Percentiles rank a stretch among this genome's conserved stretches.
phyloP scores from a whole-genome alignment of 2,797 vertebrate genomes.

The Tamandua tetradactyla region DNA sequence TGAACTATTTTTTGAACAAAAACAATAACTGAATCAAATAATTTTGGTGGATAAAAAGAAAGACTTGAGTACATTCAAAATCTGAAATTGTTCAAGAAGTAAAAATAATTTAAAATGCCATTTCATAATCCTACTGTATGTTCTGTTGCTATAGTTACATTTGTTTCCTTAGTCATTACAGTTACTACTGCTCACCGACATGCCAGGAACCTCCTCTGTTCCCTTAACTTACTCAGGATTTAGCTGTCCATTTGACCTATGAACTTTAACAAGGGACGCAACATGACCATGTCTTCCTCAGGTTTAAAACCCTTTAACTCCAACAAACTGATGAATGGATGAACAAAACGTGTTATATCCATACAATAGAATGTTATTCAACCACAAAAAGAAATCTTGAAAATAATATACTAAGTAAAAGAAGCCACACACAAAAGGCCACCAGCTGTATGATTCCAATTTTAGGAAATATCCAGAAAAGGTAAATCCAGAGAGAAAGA shows the following conservation, averaged over 20 bases:
- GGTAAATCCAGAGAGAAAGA: background rate
- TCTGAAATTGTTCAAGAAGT: background rate
- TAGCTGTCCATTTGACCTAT: background rate
- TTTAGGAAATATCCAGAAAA: background rate
- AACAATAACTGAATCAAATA: background rate
- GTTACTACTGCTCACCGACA: background rate
- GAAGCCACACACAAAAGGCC: background rate
- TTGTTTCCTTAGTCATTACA: background rate
- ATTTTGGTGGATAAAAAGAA: background rate
- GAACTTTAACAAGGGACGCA: background rate
- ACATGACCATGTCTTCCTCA: background rate
- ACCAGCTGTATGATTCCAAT: background rate
- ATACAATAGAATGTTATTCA: background rate
- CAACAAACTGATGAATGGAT: background rate
- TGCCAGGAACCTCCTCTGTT: background rate
- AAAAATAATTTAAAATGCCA: background rate
- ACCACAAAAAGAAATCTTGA: background rate
- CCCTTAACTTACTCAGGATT: background rate
- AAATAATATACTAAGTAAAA: background rate
- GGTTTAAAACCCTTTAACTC: no score
- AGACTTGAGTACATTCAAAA: background rate
- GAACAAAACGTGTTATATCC: background rate
- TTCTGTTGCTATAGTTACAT: background rate
- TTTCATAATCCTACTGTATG: background rate
- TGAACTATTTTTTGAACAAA: background rate